Base-by-base conservation (phyloP, 1,140 invertebrate genomes). In the Scylla paramamosain region DNA sequence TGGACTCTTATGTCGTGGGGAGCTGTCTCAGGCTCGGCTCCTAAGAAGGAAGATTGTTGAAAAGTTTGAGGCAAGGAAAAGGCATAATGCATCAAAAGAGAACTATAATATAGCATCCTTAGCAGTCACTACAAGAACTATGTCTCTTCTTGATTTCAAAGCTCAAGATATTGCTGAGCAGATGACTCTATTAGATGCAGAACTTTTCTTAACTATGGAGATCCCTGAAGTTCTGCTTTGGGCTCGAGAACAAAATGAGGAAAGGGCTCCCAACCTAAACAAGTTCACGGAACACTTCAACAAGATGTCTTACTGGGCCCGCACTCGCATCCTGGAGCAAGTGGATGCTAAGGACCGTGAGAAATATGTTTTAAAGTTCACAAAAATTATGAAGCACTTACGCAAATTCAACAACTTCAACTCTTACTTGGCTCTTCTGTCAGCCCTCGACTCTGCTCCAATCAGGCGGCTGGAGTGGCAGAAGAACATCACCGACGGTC, bases 231-330 rank as follows among this genome's bases (percentile, higher is more conserved):
- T 99, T 92, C 97, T 99, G 94, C 98, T 99, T 95, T 99, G 99
- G 99, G 99, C 99, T 20, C 98, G 99, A 96, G 99, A 99, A 97
- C 99, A 99, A 97, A 99, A 98, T 96, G 99, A 99, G 97, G 99
- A 99, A 97, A 98, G 98, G 95, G 99, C 99, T 97, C 99, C 99
- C 6, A 99, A 99, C 97, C 97, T 99, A 59, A 99, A 99, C 25
- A 97, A 98, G 96, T 99, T 99, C 97, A 99, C 99, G 0, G 99
- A 99, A 97, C 99, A 99, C 97, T 99, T 99, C 97, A 99, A 99
- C 97, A 99, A 99, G 97, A 99, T 99, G 98, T 99, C 99, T 39
- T 99, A 99, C 96, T 99, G 99, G 99, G 95, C 95, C 16, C 93
- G 96, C 31, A 95, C 96, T 89, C 93, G 90, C 87, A 96, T 96